A percentile compares a stretch with the other conserved stretches of the same genome.
phyloP scores from a whole-genome alignment of 2,888 invertebrate species.

The Orgyia antiqua region DNA sequence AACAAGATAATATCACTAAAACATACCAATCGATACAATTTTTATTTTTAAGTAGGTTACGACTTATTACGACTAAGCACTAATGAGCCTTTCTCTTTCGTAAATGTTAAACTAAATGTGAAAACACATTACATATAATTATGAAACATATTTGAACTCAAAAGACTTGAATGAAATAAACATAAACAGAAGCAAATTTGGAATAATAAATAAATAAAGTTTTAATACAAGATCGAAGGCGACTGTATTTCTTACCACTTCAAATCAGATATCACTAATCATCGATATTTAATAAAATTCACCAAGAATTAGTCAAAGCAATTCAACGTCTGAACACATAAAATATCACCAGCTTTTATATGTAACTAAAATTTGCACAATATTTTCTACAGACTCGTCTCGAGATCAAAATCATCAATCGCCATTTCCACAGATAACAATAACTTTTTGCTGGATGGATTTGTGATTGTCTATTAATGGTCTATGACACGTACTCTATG shows the following conservation, averaged over 20 bases:
- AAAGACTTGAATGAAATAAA: slow-evolving; percentile 9
- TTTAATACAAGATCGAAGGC: slow-evolving; percentile 50
- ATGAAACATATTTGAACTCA: slow-evolving; percentile 1
- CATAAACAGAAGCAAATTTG: slow-evolving; percentile 29
- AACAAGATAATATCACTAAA: background rate
- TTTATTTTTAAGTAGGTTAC: slow-evolving; percentile 46
- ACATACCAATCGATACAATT: slow-evolving; percentile 14
- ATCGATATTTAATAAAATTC: slow-evolving; percentile 28
- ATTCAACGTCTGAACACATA: slow-evolving; percentile 11
- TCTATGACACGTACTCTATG: too few relatives aligned
- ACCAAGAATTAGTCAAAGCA: slow-evolving; percentile 14
- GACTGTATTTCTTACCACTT: slow-evolving; percentile 43
- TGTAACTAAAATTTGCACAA: slow-evolving; percentile 24
- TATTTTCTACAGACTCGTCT: slow-evolving; percentile 23
- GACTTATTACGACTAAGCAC: slow-evolving; percentile 28
- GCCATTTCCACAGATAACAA: slow-evolving; percentile 28
- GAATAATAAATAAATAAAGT: slow-evolving; percentile 31
- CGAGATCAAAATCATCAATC: slow-evolving; percentile 27
- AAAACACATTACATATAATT: background rate
- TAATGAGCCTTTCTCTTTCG: slow-evolving; percentile 54
- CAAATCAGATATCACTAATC: slow-evolving; percentile 33
- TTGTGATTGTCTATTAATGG: too few relatives aligned
- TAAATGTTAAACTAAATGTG: slow-evolving; percentile 5
- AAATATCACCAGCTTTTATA: slow-evolving; percentile 13
- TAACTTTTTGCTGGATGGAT: background rate